Percentiles rank a stretch among this genome's conserved stretches.
Evolutionary conservation across 2,797 vertebrate species (phyloP).

Genomic region (Neosalanx taihuensis): DNA sequence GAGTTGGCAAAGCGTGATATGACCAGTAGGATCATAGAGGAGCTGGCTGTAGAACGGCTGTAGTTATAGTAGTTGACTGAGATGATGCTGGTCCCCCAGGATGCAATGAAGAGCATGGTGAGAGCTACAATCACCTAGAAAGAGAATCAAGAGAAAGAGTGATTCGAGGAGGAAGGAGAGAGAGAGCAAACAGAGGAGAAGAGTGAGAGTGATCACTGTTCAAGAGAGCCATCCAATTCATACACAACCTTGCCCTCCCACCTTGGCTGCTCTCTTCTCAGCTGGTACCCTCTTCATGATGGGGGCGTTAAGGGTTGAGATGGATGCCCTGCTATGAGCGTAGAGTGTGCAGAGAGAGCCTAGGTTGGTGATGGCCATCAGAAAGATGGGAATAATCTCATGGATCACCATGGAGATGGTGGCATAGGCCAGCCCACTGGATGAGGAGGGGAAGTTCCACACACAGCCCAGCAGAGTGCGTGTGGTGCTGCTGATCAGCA

Average conservation of each 20-base stretch:
- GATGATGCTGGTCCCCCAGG: constrained; percentile 77
- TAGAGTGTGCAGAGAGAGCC: constrained; percentile 75
- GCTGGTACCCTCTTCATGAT: constrained; percentile 68
- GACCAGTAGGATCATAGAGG: constrained; percentile 62
- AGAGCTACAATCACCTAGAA: constrained; percentile 76
- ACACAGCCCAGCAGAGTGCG: constrained; percentile 77
- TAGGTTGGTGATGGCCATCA: constrained; percentile 76
- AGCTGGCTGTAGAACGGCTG: constrained; percentile 50
- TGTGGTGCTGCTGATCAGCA: constrained; percentile 77
- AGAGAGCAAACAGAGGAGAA: neutral
- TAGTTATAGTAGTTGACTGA: constrained; percentile 82
- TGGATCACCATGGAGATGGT: constrained; percentile 78
- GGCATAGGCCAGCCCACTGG: constrained; percentile 70
- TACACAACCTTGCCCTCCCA: constrained; percentile 25
- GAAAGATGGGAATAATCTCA: constrained; percentile 71
- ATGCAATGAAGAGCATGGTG: constrained; percentile 74
- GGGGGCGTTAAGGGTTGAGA: constrained; percentile 31
- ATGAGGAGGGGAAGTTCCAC: constrained; percentile 74
- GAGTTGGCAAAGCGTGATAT: constrained; percentile 75
- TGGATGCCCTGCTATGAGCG: constrained; percentile 49
- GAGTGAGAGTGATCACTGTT: no score
- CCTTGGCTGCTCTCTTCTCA: constrained; percentile 77
- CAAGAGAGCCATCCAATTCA: no score
- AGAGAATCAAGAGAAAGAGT: constrained; percentile 1
- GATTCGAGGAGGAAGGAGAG: neutral